These are phyloP conservation scores for Phalera bucephala DNA, from an alignment of 2,888 invertebrate species.

Conservation along the genomic window DNA sequence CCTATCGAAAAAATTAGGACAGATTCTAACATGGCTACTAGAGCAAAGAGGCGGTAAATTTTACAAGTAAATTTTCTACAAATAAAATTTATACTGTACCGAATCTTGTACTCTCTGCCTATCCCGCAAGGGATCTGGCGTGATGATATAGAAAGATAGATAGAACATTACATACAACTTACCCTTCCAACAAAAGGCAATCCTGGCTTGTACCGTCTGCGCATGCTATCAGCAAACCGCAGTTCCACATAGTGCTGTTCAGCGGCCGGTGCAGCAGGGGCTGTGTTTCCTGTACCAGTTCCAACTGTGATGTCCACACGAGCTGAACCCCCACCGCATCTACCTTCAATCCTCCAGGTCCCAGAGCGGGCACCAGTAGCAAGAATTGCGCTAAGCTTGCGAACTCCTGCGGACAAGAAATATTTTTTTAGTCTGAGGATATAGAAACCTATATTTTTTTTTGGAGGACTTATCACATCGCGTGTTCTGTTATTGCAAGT, in stretches of 20 bases:
- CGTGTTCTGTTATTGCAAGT: too few relatives aligned
- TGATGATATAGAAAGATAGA: not conserved
- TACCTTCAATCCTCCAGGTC: slow-evolving; percentile 81
- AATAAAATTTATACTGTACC: too few relatives aligned
- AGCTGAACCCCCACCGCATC: slow-evolving; percentile 80
- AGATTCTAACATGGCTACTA: too few relatives aligned
- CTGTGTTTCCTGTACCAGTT: slow-evolving; percentile 56
- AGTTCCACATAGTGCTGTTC: slow-evolving; percentile 87
- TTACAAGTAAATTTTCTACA: too few relatives aligned
- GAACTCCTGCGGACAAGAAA: slow-evolving; percentile 74
- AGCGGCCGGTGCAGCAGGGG: slow-evolving; percentile 84
- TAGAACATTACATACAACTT: slow-evolving; percentile 43
- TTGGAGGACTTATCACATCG: too few relatives aligned
- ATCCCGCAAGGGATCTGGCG: too few relatives aligned
- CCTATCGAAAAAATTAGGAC: too few relatives aligned
- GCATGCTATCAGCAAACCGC: slow-evolving; percentile 85
- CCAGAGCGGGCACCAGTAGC: slow-evolving; percentile 83
- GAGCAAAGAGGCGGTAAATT: too few relatives aligned
- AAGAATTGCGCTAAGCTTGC: slow-evolving; percentile 80
- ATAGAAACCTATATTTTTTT: too few relatives aligned
- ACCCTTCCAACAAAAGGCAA: slow-evolving; percentile 86
- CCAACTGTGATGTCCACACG: slow-evolving; percentile 82
- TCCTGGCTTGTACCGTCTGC: slow-evolving; percentile 85
- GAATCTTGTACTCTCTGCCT: too few relatives aligned
- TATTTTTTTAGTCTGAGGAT: too few relatives aligned